A percentile compares a stretch with the other conserved stretches of the same genome.
phyloP scores from a whole-genome alignment of 2,113 vertebrate genomes.

The Macaca mulatta region DNA sequence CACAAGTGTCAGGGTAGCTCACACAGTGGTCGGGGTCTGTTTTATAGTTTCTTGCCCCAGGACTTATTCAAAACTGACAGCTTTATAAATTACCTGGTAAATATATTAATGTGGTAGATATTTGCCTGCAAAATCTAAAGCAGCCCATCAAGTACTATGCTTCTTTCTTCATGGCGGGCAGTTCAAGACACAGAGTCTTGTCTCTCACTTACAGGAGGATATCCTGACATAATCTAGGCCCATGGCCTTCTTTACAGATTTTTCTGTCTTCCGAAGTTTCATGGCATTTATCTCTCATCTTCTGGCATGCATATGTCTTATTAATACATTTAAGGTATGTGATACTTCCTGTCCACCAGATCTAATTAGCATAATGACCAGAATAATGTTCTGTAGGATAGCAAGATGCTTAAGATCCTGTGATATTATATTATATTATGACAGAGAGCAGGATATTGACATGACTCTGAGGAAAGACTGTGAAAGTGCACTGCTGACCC shows the following conservation, averaged over 20 bases:
- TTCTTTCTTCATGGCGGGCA: not conserved
- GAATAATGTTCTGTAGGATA: no score
- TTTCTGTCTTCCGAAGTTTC: not conserved
- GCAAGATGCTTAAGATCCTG: no score
- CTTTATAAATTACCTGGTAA: not conserved
- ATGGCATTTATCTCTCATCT: no score
- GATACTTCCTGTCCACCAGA: no score
- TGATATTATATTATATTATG: no score
- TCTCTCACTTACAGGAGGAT: not conserved
- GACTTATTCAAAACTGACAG: constrained; percentile 1
- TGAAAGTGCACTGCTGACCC: no score
- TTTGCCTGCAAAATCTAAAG: not conserved
- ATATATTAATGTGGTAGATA: not conserved
- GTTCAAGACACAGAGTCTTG: not conserved
- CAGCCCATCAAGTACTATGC: not conserved
- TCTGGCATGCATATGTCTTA: no score
- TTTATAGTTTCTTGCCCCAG: not conserved
- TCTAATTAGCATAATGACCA: no score
- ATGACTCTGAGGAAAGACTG: no score
- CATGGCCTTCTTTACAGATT: not conserved
- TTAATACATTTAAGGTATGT: no score
- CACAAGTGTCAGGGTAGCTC: not conserved
- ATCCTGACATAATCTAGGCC: not conserved
- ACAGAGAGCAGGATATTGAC: no score
- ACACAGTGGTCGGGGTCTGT: not conserved